Conservation (phyloP, 2,888 invertebrate species). For the Eilema caniola region DNA sequence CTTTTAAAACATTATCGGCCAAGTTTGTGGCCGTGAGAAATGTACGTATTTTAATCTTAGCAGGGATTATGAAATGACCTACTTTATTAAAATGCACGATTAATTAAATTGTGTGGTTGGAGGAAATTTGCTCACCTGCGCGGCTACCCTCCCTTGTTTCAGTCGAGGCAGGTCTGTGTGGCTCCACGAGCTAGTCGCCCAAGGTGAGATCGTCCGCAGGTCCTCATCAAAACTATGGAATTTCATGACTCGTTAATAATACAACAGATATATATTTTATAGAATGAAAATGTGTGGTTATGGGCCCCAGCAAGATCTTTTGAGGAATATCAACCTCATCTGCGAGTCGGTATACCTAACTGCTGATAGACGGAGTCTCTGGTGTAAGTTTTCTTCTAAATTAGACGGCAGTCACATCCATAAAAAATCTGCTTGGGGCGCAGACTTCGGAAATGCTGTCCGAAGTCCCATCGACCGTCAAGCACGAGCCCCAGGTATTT, state of each 20-base stretch:
- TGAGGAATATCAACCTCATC: too few species aligned
- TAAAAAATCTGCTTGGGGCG: too few species aligned
- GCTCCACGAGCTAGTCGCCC: slow-evolving; percentile 92
- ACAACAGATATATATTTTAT: neutral
- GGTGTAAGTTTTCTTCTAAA: too few species aligned
- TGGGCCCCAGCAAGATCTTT: too few species aligned
- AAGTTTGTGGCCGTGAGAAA: slow-evolving; percentile 12
- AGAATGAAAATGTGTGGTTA: neutral
- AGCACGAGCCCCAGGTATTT: too few species aligned
- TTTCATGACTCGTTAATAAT: neutral
- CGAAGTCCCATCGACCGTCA: too few species aligned
- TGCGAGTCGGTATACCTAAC: too few species aligned
- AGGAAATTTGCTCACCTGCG: slow-evolving; percentile 48
- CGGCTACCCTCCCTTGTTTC: slow-evolving; percentile 91
- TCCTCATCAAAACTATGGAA: slow-evolving; percentile 87
- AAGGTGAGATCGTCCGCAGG: slow-evolving; percentile 90
- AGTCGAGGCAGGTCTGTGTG: slow-evolving; percentile 92
- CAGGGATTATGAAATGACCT: slow-evolving; percentile 48
- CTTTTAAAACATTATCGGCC: slow-evolving; percentile 4
- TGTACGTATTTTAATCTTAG: slow-evolving; percentile 46
- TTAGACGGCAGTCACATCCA: too few species aligned
- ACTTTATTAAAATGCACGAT: slow-evolving; percentile 47
- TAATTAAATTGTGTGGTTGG: slow-evolving; percentile 50
- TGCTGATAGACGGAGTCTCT: too few species aligned
- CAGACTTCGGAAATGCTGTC: too few species aligned